Evolutionary conservation across 2,113 vertebrate genomes (phyloP), one percentile per base, ranked within the genome.

Genomic region (Nipponia nippon): DNA sequence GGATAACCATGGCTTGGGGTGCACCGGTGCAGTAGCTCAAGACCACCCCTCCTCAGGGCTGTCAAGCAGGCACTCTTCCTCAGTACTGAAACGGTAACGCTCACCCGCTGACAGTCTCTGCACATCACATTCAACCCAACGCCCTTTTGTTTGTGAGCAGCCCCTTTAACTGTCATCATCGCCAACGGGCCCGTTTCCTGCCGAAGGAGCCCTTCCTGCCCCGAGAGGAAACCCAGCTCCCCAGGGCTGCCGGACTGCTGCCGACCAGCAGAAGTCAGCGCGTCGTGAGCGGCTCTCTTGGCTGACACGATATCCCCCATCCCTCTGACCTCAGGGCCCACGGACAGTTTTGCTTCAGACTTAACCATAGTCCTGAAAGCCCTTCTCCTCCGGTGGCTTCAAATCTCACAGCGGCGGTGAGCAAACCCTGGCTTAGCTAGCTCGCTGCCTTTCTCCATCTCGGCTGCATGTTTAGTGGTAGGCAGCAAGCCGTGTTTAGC

Each of bases 141-240:
- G 3, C 29, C 16, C 61, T 66, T 66, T 67, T 72, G 65, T 90
- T 82, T 82, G 73, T 46, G 34, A 94, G 46, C 79, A 76, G 71
- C 29, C 47, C 63, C 78, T 82, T 91, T 78, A 78, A 86, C n/a
- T 84, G 63, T 72, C 59, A 83, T 82, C 55, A 75, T 32, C 4
- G 4, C 44, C 36, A 61, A 85, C 44, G n/a, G 47, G 44, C 27
- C 55, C 0, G 5, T 71, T 97, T 96, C 94, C 97, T 93, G 83
- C 63, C 13, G 13, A 81, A 87, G 70, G 36, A 95, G 30, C 59
- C 14, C 67, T 96, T 97, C 90, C 93, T 94, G 86, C 63, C 27
- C 62, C 0, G 0, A 73, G 70, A 95, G 96, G 93, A 97, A 97
- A 83, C 65, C 14, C 38, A 87, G 0, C 38, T 95, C 89, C 92